Evolutionary conservation across 2,797 vertebrate species (phyloP), one percentile per base, ranked within the genome.

Genomic region (Acipenser transmontanus): DNA sequence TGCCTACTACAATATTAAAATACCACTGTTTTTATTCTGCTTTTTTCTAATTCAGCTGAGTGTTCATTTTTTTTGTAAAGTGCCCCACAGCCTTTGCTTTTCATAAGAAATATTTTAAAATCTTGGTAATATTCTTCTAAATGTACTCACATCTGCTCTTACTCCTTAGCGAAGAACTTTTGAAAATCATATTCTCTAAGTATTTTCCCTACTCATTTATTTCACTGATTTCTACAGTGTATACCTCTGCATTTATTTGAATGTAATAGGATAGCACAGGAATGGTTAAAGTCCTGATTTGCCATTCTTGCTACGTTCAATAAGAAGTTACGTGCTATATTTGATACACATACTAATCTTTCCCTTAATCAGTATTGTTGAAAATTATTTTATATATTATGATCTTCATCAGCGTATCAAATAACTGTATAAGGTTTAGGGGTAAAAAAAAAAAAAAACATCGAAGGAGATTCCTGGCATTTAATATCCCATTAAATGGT

Each of bases 401-500:
- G 77, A 88, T 79, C 75, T 78, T 76, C 80, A 81, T 76, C 78
- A 81, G 34, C 34, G 34, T 79, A 81, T 81, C 65, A 54, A 79
- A 84, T 71, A 76, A 72, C 34, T 60, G 80, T 85, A 84, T 82
- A 80, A 80, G 78, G 80, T 77, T 73, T 73, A 8, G 75, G 73
- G 75, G 73, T 17, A 17, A 17, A 68, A 79, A 74, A 81, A 87
- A 87, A 34, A 81, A 71, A 83, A 85, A 89, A 84, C 78, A 85
- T 66, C 68, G 72, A 68, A 76, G 72, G 77, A 87, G 81, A 91
- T 89, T 88, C 85, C 86, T 88, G 82, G 81, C 81, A 87, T 87
- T 88, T 87, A 88, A 89, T 89, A 88, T 87, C 78, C 85, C 82
- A 91, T 91, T 92, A 91, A 94, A 89, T 80, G 80, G 88, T 89